Conservation (phyloP, 2,113 vertebrate species). For the Sphaerodactylus townsendi region DNA sequence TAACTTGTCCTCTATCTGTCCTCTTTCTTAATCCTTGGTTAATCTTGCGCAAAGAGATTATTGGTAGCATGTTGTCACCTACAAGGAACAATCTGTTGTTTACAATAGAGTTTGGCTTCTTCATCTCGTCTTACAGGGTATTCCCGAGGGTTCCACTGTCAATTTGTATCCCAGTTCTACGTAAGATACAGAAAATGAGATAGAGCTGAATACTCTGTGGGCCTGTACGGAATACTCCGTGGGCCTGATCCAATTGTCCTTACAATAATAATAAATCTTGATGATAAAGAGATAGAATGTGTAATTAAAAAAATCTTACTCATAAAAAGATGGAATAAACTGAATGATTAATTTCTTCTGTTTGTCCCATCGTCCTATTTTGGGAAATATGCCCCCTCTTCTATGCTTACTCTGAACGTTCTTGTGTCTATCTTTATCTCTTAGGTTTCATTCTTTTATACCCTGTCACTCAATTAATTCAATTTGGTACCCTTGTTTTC, state of each 20-base stretch:
- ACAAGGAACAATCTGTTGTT: constrained; percentile 58
- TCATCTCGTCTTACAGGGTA: constrained; percentile 11
- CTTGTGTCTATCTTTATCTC: not conserved
- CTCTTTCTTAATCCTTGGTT: constrained; percentile 66
- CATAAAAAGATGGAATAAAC: not conserved
- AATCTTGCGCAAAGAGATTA: constrained; percentile 68
- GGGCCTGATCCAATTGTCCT: not conserved
- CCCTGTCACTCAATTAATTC: not conserved
- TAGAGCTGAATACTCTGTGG: not conserved
- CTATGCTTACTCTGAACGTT: not conserved
- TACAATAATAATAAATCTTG: not conserved
- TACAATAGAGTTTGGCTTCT: constrained; percentile 31
- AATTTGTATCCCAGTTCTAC: constrained; percentile 5
- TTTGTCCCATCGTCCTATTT: not conserved
- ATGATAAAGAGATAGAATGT: not conserved
- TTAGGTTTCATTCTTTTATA: not conserved
- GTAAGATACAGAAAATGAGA: not conserved
- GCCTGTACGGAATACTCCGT: not conserved
- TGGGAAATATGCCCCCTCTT: too few species aligned
- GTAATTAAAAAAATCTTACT: not conserved
- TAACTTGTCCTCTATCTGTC: constrained; percentile 67
- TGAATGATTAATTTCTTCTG: not conserved
- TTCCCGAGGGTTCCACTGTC: not conserved
- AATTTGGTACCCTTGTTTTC: not conserved
- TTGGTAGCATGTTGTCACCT: constrained; percentile 44